Conservation (phyloP, 2,797 vertebrate genomes). For the Catharus ustulatus region DNA sequence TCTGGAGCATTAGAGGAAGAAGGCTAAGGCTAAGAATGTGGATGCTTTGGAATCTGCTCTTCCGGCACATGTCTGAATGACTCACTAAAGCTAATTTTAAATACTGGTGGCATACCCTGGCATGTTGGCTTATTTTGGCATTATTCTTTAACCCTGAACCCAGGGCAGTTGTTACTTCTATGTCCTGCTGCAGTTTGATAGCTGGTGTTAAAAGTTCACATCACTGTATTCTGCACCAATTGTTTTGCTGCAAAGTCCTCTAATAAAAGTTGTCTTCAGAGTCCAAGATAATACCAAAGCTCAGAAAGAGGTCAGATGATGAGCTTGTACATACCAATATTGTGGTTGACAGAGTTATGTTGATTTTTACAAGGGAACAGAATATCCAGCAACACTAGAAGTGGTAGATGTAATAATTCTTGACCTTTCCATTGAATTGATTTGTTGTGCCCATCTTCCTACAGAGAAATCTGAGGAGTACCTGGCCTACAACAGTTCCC, state of each 20-base stretch:
- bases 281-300: background rate
- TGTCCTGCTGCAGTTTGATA: background rate
- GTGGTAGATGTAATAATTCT: background rate
- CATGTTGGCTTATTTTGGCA: background rate
- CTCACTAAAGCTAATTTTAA: constrained; percentile 25
- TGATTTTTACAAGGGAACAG: constrained; percentile 7
- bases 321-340: background rate
- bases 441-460: background rate
- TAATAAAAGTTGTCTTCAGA: background rate
- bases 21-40: background rate
- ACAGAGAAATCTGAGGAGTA: background rate
- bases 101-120: background rate
- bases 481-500: background rate
- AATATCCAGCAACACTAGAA: background rate
- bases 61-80: background rate
- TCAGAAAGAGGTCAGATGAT: background rate
- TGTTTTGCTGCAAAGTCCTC: background rate
- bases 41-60: background rate
- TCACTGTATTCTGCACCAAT: background rate
- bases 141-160: background rate
- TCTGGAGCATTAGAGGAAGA: background rate
- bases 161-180: background rate
- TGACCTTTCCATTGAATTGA: background rate
- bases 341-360: background rate
- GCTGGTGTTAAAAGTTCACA: background rate